Evolutionary conservation across 2,888 invertebrate genomes (phyloP), one percentile per base, ranked within the genome.

Genomic region (Lasioglossum leucozonium): DNA sequence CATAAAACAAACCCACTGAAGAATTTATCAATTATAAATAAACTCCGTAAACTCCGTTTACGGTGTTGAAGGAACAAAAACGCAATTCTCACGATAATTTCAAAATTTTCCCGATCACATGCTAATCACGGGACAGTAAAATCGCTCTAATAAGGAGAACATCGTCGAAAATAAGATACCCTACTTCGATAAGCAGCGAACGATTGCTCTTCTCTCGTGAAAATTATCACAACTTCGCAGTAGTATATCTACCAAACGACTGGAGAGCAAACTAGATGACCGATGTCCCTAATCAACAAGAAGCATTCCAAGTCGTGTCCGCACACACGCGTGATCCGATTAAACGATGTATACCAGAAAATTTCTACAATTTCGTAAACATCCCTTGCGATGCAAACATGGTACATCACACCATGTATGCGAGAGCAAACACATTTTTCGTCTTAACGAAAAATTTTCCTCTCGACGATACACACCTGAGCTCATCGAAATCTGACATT

Each of bases 391-490:
- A 51, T 51, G 51, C 51, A 51, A 51, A 8, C 22, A 22, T 30
- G 16, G 16, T 30, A 58, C 11, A 26, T 26, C 10, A 13, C 58
- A 58, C 26, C 13, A 4, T 26, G 10, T 47, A 47, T 13, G 2
- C 6, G 3, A 0, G 18, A n/a, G 22, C 10, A 11, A n/a, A 55
- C 55, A 11, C 11, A 11, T 47, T 47, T 47, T 18, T 47, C 47
- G 11, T 11, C 22, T n/a, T n/a, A n/a, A n/a, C 8, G 22, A 55
- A 55, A 6, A 55, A 58, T 58, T 26, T 1, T 6, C 10, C 11
- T 37, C 44, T 13, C 76, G 51, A 47, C 11, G 34, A 71, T 69
- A 92, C 93, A 81, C 89, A 94, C 94, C 93, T 94, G 91, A 82
- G 77, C 85, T 88, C 51, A 86, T 82, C 13, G 89, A 80, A 79